phyloP scores from a whole-genome alignment of 2,113 vertebrate genomes.

The Sigmodon hispidus region DNA sequence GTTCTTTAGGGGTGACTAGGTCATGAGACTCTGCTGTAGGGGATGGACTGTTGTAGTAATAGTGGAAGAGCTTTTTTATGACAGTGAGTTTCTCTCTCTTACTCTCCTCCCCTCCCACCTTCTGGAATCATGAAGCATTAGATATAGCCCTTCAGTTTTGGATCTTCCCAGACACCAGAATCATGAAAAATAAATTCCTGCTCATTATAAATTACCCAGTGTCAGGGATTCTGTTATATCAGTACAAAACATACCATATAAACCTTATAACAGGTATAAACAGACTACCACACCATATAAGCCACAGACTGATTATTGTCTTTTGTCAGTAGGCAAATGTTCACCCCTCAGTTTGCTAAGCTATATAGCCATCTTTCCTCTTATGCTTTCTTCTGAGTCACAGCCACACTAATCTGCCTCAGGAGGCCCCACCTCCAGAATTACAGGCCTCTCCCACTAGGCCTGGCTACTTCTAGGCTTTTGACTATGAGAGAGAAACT shows the following conservation, averaged over 20 bases:
- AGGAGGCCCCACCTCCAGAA: no score
- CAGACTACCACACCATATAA: not conserved
- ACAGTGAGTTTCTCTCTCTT: not conserved
- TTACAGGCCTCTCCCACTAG: not conserved
- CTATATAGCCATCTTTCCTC: not conserved
- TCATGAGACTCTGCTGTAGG: not conserved
- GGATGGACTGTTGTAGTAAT: not conserved
- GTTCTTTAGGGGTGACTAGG: not conserved
- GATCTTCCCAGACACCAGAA: not conserved
- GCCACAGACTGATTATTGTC: not conserved
- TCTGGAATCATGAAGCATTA: no score
- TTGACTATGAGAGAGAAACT: not conserved
- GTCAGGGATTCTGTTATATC: not conserved
- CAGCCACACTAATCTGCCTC: not conserved
- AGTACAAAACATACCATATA: not conserved
- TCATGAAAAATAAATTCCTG: not conserved
- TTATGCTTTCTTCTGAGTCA: not conserved
- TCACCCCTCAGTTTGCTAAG: not conserved
- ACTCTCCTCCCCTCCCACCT: not conserved
- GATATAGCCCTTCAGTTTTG: accelerated
- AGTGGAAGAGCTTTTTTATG: not conserved
- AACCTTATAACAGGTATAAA: not conserved
- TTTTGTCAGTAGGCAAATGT: not conserved
- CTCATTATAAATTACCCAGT: not conserved
- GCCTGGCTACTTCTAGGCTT: not conserved